Base-by-base conservation (phyloP, 2,888 invertebrate genomes). In the Spodoptera picta region DNA sequence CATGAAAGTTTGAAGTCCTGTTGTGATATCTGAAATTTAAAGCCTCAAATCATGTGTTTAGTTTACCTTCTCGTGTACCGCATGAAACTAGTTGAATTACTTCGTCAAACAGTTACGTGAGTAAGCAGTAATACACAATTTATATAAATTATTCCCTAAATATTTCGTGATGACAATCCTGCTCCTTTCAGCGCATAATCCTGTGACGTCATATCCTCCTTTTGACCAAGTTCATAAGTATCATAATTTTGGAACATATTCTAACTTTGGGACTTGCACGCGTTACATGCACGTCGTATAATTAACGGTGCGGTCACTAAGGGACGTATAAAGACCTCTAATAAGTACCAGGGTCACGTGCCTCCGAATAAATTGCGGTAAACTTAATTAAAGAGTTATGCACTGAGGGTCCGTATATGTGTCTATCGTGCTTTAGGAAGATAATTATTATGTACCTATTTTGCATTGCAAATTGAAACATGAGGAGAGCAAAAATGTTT, bases 371-470 rank as follows among this genome's bases (percentile, higher is more conserved):
- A 91, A 90, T 88, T 89, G 86, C 81, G 83, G 85, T 82, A 81
- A 87, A 89, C 84, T 89, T 88, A 89, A 91, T 92, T 91, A 91
- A 83, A 87, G 87, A 89, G 83, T 84, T 83, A 69, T 71, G 67
- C 65, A 72, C 48, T 60, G 14, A 68, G 56, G 43, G 52, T 52
- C 59, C 52, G 48, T 57, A 60, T 69, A 63, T 75, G 68, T 79
- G 72, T 77, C 70, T 79, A 66, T 65, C 77, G 61, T 71, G 55
- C 69, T 77, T 76, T 71, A 69, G 62, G 56, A 23, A 53, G 44
- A 46, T 49, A 66, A 65, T 63, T 69, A 69, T 55, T 36, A 36
- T 36, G 36, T 36, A 9, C 6, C 42, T 53, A 69, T 53, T 62
- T 60, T 56, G 55, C 63, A 55, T 63, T 51, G 45, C 51, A 27